Evolutionary conservation across 2,888 invertebrate species (phyloP), one percentile per base, ranked within the genome.

Genomic region (Drosophila pseudotalamancana): DNA sequence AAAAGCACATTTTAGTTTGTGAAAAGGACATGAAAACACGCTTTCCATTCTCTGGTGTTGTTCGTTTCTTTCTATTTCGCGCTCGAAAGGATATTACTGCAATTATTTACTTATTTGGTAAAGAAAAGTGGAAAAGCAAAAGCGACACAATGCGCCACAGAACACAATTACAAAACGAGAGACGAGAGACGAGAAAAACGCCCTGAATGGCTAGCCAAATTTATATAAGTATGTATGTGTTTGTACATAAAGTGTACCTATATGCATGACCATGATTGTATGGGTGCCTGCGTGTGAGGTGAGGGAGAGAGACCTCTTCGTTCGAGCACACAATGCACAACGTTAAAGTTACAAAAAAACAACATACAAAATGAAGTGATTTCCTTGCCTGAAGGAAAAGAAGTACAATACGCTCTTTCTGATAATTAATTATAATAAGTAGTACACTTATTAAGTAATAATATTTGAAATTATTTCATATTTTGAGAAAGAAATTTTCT

Each of bases 1-100:
- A 72, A 82, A 80, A 72, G 76, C 80, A 76, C 80, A 80, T 83
- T 83, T 80, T 83, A 84, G 74, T 72, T 81, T 72, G 63, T 84
- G 79, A 79, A 86, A 84, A 79, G 84, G 73, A 86, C 77, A 86
- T 78, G 79, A 79, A 78, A 86, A 86, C 84, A 80, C 84, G 86
- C 86, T 82, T 86, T 80, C 64, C 80, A 82, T 85, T 85, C 85
- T 79, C 63, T 68, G 62, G 43, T 59, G 66, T 81, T 85, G 72
- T 80, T 80, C 64, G 69, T 64, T 84, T 73, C 77, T 67, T 79
- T 82, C 85, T 73, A 66, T 77, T 78, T 81, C 73, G 82, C 82
- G 76, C 77, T 60, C 73, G 71, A 82, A 82, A 85, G 84, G 87
- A 85, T 87, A 85, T 85, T 85, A 87, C 85, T 80, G 85, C 87